Percentiles rank a stretch among this genome's conserved stretches.
phyloP scores from a whole-genome alignment of 2,797 vertebrate genomes.

The Gorsachius magnificus region DNA sequence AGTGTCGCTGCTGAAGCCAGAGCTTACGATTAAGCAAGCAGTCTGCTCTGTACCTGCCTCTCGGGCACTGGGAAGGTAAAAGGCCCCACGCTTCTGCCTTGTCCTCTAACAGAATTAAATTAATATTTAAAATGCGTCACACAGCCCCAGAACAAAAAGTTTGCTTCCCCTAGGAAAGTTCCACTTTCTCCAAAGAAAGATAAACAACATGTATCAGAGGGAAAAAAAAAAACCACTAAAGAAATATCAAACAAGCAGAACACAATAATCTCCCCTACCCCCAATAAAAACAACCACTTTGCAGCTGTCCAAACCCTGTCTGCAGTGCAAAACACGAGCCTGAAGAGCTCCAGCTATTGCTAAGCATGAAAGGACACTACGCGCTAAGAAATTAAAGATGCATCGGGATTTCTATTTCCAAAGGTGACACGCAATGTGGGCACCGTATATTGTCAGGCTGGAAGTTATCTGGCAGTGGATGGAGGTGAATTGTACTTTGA shows the following conservation, averaged over 20 bases:
- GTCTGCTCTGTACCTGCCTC: too few relatives aligned
- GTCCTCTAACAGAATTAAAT: not conserved
- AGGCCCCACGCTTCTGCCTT: not conserved
- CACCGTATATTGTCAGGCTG: not conserved
- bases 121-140: not conserved
- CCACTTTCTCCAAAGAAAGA: not conserved
- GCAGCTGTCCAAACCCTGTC: constrained; percentile 47
- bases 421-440: not conserved
- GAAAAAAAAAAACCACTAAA: not conserved
- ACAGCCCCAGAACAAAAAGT: not conserved
- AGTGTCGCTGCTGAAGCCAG: not conserved
- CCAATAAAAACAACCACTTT: constrained; percentile 6
- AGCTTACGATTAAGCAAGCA: too few relatives aligned
- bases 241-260: not conserved
- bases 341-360: not conserved
- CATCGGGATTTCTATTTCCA: not conserved
- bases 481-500: not conserved
- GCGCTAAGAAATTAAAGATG: not conserved
- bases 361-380: not conserved
- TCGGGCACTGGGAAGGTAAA: too few relatives aligned
- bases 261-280: not conserved
- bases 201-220: not conserved
- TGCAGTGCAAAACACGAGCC: not conserved
- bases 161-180: not conserved
- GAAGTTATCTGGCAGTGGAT: not conserved